Conservation (phyloP, 2,797 vertebrate genomes). For the Spinibarbus caldwelli region DNA sequence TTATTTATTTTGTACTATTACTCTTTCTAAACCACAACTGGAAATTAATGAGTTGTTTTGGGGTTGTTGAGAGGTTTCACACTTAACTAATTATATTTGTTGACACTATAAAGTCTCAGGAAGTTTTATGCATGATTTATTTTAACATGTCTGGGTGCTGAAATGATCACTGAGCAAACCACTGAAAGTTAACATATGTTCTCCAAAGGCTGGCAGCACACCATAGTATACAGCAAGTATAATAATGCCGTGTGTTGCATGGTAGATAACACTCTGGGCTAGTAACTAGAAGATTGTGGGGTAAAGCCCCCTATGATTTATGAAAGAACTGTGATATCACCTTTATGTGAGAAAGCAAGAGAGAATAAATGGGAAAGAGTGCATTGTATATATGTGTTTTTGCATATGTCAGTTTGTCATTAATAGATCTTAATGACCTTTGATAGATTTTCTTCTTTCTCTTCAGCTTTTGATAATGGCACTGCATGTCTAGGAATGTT, state of each 20-base stretch:
- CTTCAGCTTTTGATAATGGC: background rate
- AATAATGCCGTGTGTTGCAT: background rate
- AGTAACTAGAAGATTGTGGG: background rate
- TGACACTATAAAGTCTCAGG: no score
- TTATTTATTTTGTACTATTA: background rate
- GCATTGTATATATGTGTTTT: background rate
- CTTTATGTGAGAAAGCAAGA: background rate
- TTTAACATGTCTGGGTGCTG: background rate
- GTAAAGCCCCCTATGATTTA: no score
- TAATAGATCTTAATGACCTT: background rate
- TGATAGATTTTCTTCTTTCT: background rate
- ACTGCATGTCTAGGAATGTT: background rate
- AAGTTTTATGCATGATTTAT: background rate
- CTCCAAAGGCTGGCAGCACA: background rate
- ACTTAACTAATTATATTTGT: background rate
- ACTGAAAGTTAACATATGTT: no score
- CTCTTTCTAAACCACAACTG: background rate
- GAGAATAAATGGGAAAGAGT: slow-evolving; percentile 3
- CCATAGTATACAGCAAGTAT: background rate
- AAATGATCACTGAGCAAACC: background rate
- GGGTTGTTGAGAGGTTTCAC: background rate
- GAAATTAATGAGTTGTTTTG: background rate
- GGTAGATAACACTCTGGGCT: background rate
- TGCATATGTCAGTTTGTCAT: background rate
- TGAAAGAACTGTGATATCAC: background rate